Conservation (phyloP, 2,113 vertebrate species). For the Aegithalos caudatus region DNA sequence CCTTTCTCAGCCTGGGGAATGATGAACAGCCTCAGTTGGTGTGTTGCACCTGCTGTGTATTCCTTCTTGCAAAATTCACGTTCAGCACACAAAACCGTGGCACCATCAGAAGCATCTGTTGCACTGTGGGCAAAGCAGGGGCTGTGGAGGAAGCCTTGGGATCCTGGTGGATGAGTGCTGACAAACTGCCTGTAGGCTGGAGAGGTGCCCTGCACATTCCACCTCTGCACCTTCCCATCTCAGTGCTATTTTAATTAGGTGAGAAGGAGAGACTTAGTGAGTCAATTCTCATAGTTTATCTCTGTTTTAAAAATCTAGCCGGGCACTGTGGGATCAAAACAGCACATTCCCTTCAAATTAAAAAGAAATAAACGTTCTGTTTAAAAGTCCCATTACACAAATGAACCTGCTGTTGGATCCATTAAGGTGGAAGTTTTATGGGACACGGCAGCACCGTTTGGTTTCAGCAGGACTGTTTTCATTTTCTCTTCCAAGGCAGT, state of each 20-base stretch:
- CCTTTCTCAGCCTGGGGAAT: neutral
- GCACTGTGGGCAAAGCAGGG: neutral
- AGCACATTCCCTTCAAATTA: conserved; percentile 61
- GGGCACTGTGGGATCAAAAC: conserved; percentile 47
- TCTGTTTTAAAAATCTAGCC: conserved; percentile 44
- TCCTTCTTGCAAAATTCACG: neutral
- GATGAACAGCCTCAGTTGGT: neutral
- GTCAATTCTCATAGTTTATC: neutral
- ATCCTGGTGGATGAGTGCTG: neutral
- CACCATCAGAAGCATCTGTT: neutral
- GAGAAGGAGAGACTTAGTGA: neutral
- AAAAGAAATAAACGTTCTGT: conserved; percentile 63
- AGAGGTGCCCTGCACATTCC: neutral
- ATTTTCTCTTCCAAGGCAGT: neutral
- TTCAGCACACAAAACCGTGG: neutral
- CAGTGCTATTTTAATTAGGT: conserved; percentile 10
- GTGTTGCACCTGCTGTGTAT: neutral
- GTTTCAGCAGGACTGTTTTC: neutral
- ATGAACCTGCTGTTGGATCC: conserved; percentile 40
- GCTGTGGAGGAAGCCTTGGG: neutral
- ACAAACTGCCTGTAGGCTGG: neutral
- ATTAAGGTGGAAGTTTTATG: conserved; percentile 49
- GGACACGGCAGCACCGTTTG: neutral
- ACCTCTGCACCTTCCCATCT: neutral
- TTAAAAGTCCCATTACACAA: conserved; percentile 55